Evolutionary conservation across 2,888 invertebrate species (phyloP).

Genomic region (Mythimna vitellina): DNA sequence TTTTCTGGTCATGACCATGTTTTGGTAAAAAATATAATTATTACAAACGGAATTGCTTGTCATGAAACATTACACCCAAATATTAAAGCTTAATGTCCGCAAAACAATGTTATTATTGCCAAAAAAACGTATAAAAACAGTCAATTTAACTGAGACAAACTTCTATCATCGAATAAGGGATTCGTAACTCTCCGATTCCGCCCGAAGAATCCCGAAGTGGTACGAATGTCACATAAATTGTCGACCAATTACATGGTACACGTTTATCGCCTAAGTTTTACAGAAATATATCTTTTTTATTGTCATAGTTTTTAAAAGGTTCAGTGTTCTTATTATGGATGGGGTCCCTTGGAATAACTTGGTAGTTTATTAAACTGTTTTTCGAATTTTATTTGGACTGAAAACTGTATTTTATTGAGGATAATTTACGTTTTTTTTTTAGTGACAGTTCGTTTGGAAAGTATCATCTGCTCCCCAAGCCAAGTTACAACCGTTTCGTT

Average conservation of each 20-base stretch:
- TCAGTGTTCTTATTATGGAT: slow-evolving; percentile 75
- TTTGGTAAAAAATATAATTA: background rate
- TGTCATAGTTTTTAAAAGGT: slow-evolving; percentile 84
- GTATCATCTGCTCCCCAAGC: no score
- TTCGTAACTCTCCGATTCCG: slow-evolving; percentile 64
- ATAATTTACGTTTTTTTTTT: background rate
- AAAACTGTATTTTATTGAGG: slow-evolving; percentile 3
- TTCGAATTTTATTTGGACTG: slow-evolving; percentile 16
- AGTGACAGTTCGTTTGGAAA: background rate
- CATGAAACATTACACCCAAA: slow-evolving; percentile 20
- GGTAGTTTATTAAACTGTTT: slow-evolving; percentile 61
- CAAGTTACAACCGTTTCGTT: no score
- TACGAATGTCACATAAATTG: slow-evolving; percentile 77
- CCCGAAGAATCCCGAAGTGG: slow-evolving; percentile 68
- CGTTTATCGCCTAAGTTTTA: slow-evolving; percentile 78
- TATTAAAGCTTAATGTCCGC: slow-evolving; percentile 22
- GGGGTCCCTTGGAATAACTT: slow-evolving; percentile 62
- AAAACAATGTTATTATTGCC: slow-evolving; percentile 51
- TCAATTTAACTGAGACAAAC: slow-evolving; percentile 54
- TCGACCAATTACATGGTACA: slow-evolving; percentile 80
- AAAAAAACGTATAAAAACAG: slow-evolving; percentile 51
- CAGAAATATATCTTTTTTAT: slow-evolving; percentile 84
- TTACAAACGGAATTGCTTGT: background rate
- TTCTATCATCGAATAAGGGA: slow-evolving; percentile 49
- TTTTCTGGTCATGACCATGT: background rate